phyloP scores from a whole-genome alignment of 2,797 vertebrate genomes.

The Mormyrops attenuatus region DNA sequence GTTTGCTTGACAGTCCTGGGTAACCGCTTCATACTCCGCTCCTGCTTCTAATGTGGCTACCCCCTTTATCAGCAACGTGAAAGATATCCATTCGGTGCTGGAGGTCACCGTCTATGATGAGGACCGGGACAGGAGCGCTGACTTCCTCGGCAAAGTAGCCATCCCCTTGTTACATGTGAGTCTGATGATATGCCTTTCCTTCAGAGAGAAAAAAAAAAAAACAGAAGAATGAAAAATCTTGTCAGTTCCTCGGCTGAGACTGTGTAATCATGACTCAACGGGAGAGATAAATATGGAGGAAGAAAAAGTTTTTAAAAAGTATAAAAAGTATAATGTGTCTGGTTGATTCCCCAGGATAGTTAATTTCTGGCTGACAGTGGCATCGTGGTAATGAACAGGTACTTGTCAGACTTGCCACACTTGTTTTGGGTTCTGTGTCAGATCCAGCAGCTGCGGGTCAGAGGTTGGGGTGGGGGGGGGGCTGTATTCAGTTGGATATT shows the following conservation, averaged over 20 bases:
- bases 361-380: slow-evolving; percentile 97
- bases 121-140: slow-evolving; percentile 89
- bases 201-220: neutral
- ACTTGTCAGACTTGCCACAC: slow-evolving; percentile 99
- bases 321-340: slow-evolving; percentile 65
- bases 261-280: slow-evolving; percentile 70
- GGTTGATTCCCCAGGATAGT: slow-evolving; percentile 98
- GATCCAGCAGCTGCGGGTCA: slow-evolving; percentile 98
- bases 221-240: slow-evolving; percentile 32
- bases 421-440: slow-evolving; percentile 99
- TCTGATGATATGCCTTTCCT: slow-evolving; percentile 45
- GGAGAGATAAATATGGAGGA: slow-evolving; percentile 49
- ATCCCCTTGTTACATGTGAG: slow-evolving; percentile 94
- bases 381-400: slow-evolving; percentile 99
- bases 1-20: slow-evolving; percentile 38
- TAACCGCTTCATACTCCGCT: slow-evolving; percentile 15
- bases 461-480: slow-evolving; percentile 81
- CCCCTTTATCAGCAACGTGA: slow-evolving; percentile 79
- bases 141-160: slow-evolving; percentile 95
- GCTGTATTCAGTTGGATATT: slow-evolving; percentile 96
- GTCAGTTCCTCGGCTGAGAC: slow-evolving; percentile 64
- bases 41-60: slow-evolving; percentile 22
- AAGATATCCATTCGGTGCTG: slow-evolving; percentile 94
- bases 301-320: slow-evolving; percentile 38
- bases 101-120: slow-evolving; percentile 96